phyloP scores from a whole-genome alignment of 2,113 vertebrate genomes.

The Planiliza haematocheilus region DNA sequence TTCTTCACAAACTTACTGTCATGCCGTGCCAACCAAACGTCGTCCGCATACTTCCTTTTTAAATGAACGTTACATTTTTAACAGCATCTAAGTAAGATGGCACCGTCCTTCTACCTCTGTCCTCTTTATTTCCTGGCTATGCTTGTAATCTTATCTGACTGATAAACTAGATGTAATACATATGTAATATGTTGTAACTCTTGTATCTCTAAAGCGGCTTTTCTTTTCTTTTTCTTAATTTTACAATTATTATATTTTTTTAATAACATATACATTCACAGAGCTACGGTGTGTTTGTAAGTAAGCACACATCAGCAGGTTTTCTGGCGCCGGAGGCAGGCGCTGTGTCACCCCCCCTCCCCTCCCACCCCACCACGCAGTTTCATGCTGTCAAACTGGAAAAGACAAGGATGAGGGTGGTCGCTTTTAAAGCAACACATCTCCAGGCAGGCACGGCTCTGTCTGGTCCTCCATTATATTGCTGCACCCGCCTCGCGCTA shows the following conservation, averaged over 20 bases:
- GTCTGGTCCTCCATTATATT: conserved; percentile 75
- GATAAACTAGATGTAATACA: conserved; percentile 69
- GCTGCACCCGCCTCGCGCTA: conserved; percentile 65
- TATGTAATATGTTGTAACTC: too few species aligned
- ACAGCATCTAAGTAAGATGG: not conserved
- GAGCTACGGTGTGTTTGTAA: conserved; percentile 9
- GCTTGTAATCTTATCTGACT: conserved; percentile 55
- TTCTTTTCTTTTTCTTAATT: too few species aligned
- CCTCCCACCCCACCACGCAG: too few species aligned
- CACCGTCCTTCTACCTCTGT: not conserved
- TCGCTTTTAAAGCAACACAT: conserved; percentile 62
- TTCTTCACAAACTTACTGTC: conserved; percentile 11
- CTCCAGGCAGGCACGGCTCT: conserved; percentile 56
- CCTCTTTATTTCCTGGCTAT: conserved; percentile 17
- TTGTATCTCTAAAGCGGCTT: too few species aligned
- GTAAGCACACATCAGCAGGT: not conserved
- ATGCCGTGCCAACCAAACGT: not conserved
- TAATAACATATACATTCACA: not conserved
- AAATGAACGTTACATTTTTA: conserved; percentile 25
- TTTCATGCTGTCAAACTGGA: conserved; percentile 42
- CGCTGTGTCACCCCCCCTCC: conserved; percentile 12
- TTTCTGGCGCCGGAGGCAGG: conserved; percentile 18
- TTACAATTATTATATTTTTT: too few species aligned
- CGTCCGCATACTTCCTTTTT: conserved; percentile 3
- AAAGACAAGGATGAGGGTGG: conserved; percentile 53